A percentile compares a stretch with the other conserved stretches of the same genome.
Evolutionary conservation across 2,888 invertebrate species (phyloP).

Genomic region (Ditylenchus weischeri): DNA sequence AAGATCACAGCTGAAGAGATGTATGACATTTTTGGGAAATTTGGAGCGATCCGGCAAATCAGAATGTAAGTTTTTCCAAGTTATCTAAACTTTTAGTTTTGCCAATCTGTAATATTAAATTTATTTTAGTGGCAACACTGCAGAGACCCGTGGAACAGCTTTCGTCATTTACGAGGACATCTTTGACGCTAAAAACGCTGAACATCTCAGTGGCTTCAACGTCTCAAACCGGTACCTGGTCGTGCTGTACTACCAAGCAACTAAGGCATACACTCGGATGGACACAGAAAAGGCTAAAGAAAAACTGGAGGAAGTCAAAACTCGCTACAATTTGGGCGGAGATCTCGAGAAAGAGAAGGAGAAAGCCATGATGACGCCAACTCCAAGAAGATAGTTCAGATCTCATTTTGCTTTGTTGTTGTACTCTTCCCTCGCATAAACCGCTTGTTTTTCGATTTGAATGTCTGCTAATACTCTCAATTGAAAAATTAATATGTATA

Average conservation of each 20-base stretch:
- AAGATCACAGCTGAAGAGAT: constrained; percentile 99
- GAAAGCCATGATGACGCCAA: constrained; percentile 37
- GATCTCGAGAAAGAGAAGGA: constrained; percentile 57
- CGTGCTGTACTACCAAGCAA: constrained; percentile 88
- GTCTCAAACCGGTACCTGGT: constrained; percentile 97
- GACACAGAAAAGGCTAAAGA: constrained; percentile 63
- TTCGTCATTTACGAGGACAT: constrained; percentile 99
- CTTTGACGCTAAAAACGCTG: constrained; percentile 99
- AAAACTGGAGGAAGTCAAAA: constrained; percentile 63
- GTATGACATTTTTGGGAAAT: constrained; percentile 99
- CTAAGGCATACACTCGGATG: constrained; percentile 61
- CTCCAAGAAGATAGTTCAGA: constrained; percentile 14
- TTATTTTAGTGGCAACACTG: constrained; percentile 78
- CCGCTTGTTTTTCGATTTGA: no score
- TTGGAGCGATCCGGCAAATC: constrained; percentile 96
- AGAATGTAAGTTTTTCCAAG: constrained; percentile 93
- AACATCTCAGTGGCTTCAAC: constrained; percentile 89
- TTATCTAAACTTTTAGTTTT: background rate
- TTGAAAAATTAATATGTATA: no score
- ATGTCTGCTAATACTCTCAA: no score
- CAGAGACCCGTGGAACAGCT: constrained; percentile 95
- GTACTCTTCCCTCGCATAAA: no score
- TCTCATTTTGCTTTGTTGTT: no score
- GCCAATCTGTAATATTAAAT: background rate
- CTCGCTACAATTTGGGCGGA: constrained; percentile 61